phyloP scores from a whole-genome alignment of 2,113 vertebrate genomes.

The Procavia capensis region DNA sequence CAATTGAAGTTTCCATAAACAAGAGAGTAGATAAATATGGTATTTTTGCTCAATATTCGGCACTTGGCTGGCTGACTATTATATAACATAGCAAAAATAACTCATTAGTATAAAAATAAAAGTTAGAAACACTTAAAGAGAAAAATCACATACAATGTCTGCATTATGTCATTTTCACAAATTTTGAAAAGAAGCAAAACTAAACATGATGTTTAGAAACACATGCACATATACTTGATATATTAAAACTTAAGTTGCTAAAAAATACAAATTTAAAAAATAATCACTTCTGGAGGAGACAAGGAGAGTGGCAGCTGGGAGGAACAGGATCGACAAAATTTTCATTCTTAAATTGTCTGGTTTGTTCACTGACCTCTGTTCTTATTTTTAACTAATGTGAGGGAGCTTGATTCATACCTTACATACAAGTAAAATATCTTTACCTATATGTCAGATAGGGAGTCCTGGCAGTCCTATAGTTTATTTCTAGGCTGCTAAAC shows the following conservation, averaged over 20 bases:
- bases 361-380: background rate
- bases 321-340: background rate
- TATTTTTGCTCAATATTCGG: background rate
- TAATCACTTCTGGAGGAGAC: background rate
- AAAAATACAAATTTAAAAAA: background rate
- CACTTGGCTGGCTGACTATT: too few species aligned
- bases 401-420: background rate
- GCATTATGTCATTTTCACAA: background rate
- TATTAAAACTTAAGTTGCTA: background rate
- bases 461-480: background rate
- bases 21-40: background rate
- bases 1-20: background rate
- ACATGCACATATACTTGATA: background rate
- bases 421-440: background rate
- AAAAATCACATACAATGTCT: background rate
- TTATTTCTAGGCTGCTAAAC: background rate
- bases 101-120: background rate
- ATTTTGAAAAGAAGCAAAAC: background rate
- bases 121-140: slow-evolving; percentile 1
- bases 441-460: background rate
- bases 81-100: background rate
- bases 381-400: background rate
- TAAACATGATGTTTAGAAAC: background rate
- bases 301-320: background rate
- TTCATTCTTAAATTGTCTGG: background rate